Evolutionary conservation across 2,113 vertebrate genomes (phyloP), one percentile per base, ranked within the genome.

Genomic region (Psammodynastes pulverulentus): DNA sequence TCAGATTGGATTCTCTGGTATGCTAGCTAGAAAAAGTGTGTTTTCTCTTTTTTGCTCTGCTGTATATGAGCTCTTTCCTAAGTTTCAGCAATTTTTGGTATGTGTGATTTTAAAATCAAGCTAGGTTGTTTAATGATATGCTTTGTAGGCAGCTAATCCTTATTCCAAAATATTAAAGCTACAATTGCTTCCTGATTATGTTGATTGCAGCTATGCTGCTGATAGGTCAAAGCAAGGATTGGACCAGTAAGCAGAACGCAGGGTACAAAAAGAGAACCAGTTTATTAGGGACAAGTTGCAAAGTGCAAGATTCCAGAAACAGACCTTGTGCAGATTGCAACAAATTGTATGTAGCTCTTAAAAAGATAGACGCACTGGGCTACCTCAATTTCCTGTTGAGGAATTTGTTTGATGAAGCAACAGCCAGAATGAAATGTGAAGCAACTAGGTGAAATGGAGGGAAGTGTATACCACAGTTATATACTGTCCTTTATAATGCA

Each of bases 101-200:
- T 67, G 13, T n/a, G 62, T 29, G 26, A 89, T 93, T 9, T 88
- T 67, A 84, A 91, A 88, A 85, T 34, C 87, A 91, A 89, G 34
- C 45, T 62, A 89, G 62, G 53, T 88, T 84, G 2, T 19, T 56
- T 58, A 24, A 26, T 26, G 29, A 91, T 34, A 62, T 87, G 34
- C 51, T 39, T 79, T 49, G 84, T 39, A 79, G 21, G 26, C 67
- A 85, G 85, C 49, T 79, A 13, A 46, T 86, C 87, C 84, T 49
- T 62, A 9, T 8, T 0, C 1, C 24, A 85, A 79, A 72, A 17
- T 49, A 19, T 43, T 87, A 72, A 92, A 21, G 43, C 85, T 84
- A 3, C 5, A 0, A 0, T n/a, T 46, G 29, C 84, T 62, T 46
- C 86, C 86, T 91, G 45, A 89, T 91, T 91, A 51, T 72, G 79